Evolutionary conservation across 2,888 invertebrate genomes (phyloP), one percentile per base, ranked within the genome.

Genomic region (Latrodectus hesperus): DNA sequence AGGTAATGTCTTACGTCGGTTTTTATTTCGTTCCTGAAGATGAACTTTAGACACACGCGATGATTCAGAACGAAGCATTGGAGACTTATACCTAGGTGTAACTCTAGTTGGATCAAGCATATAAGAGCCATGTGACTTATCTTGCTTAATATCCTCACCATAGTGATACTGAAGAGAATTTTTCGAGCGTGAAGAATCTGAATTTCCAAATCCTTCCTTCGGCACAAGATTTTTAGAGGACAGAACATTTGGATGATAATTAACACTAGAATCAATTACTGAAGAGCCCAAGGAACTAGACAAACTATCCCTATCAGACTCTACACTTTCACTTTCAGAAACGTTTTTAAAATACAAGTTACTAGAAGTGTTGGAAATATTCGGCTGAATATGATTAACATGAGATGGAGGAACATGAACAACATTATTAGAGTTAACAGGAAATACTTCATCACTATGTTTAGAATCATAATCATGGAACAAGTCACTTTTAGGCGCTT

Each of bases 61-160:
- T 49, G 85, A 86, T 53, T 86, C 80, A 11, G 80, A 86, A 38
- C 85, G 49, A 71, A 53, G 26, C 85, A 86, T 86, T 16, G 70
- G 22, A 4, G 80, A 71, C 38, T 86, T 86, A 6, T 17, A 16
- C 64, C 78, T 84, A 9, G 53, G 60, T 8, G 67, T 14, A 17
- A 55, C 67, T 51, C 55, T 67, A 10, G 22, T 64, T 17, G 65
- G 14, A 16, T 64, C 38, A 14, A n/a, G n/a, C 12, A 12, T 60
- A 11, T 16, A 60, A 11, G 14, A 16, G 55, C 49, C 6, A 60
- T 4, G 53, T n/a, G 26, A 51, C 65, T 22, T 65, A n/a, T 9
- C 65, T 9, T 73, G 73, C 26, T 53, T 68, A 16, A 53, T 22
- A 22, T 17, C 10, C 55, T 80, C 72, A 22, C 64, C 17, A 26